A percentile compares a stretch with the other conserved stretches of the same genome.
phyloP scores from a whole-genome alignment of 1,140 invertebrate species.

The Drosophila oshimai region DNA sequence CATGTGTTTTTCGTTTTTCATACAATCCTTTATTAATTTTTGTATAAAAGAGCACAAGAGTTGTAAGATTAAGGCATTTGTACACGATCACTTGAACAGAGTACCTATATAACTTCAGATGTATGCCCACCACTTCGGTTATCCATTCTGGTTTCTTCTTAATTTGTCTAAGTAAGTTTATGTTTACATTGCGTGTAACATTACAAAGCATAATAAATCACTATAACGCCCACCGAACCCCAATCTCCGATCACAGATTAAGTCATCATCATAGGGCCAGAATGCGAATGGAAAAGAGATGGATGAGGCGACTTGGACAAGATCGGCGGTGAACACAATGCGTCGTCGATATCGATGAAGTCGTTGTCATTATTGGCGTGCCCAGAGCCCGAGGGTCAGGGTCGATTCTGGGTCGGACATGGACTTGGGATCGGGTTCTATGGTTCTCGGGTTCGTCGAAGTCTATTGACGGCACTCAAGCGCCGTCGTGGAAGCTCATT shows the following conservation, averaged over 20 bases:
- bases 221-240: conserved; percentile 53
- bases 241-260: conserved; percentile 56
- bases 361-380: too few species aligned
- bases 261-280: conserved; percentile 54
- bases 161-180: conserved; percentile 22
- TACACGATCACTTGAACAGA: background rate
- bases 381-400: conserved; percentile 52
- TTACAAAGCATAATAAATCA: conserved; percentile 62
- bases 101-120: too few species aligned
- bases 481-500: conserved; percentile 24
- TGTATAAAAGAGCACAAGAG: too few species aligned
- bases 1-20: too few species aligned
- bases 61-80: too few species aligned
- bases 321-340: conserved; percentile 45
- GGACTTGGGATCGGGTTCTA: conserved; percentile 12
- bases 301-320: conserved; percentile 32
- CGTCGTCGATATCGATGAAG: conserved; percentile 45
- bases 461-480: background rate
- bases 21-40: too few species aligned
- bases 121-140: background rate
- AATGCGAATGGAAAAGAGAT: background rate
- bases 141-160: conserved; percentile 5
- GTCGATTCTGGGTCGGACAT: conserved; percentile 6
- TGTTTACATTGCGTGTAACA: conserved; percentile 63
- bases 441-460: conserved; percentile 4